phyloP scores from a whole-genome alignment of 2,888 invertebrate genomes.

The Hedychridium roseum region DNA sequence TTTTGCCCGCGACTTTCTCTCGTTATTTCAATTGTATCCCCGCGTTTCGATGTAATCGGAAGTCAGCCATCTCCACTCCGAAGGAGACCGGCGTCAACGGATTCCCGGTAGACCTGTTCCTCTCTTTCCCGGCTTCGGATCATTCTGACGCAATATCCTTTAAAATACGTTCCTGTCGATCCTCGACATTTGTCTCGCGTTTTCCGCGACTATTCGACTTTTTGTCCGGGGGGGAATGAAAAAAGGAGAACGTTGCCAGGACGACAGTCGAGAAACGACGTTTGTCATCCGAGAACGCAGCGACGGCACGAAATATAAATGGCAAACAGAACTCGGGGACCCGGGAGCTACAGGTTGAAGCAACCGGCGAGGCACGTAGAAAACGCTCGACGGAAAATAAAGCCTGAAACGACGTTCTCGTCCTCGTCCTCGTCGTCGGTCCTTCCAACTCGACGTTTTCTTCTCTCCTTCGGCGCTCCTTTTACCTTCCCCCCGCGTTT shows the following conservation, averaged over 20 bases:
- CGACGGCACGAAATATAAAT: constrained; percentile 38
- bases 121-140: no score
- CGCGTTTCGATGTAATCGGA: no score
- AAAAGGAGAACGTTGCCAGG: constrained; percentile 2
- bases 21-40: no score
- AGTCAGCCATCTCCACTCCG: no score
- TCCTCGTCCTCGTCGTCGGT: neutral
- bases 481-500: constrained; percentile 9
- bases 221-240: neutral
- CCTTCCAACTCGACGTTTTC: neutral
- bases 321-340: constrained; percentile 35
- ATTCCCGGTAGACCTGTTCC: no score
- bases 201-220: neutral
- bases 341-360: constrained; percentile 45
- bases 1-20: no score
- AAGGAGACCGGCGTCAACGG: no score
- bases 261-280: constrained; percentile 24
- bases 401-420: no score
- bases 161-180: no score
- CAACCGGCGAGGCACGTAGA: constrained; percentile 13
- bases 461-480: neutral
- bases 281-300: constrained; percentile 33
- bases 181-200: neutral
- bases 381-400: no score
- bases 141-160: no score